Evolutionary conservation across 53 echinoderm and acorn worm genomes (phyloP).

Genomic region (Patiria pectinifera): DNA sequence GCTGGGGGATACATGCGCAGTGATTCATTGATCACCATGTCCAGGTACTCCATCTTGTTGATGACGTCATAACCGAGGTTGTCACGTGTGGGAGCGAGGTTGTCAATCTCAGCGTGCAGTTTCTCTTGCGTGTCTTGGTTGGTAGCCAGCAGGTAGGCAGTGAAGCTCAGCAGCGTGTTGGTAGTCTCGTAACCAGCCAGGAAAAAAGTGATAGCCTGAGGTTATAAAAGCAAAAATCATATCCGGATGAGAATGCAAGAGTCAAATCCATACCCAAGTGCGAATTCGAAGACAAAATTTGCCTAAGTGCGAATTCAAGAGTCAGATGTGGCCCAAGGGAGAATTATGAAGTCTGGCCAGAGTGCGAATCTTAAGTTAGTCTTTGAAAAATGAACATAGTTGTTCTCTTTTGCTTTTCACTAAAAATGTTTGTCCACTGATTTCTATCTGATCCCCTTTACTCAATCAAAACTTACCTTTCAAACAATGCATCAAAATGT

Average conservation of each 20-base stretch:
- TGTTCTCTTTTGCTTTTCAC: too few species aligned
- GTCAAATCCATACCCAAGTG: too few species aligned
- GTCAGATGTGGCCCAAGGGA: too few species aligned
- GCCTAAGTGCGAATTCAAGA: too few species aligned
- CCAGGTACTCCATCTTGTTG: conserved; percentile 78
- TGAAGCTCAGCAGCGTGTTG: conserved; percentile 63
- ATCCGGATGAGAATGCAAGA: neutral
- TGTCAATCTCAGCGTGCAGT: conserved; percentile 75
- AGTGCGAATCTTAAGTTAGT: too few species aligned
- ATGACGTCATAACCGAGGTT: conserved; percentile 67
- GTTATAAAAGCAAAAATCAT: neutral
- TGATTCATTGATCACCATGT: conserved; percentile 72
- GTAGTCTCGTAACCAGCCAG: conserved; percentile 85
- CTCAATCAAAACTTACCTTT: too few species aligned
- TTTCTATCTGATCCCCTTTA: too few species aligned
- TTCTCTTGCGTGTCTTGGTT: conserved; percentile 77
- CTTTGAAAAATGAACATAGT: too few species aligned
- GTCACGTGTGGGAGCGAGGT: conserved; percentile 70
- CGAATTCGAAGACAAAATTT: too few species aligned
- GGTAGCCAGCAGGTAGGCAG: conserved; percentile 69
- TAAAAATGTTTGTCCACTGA: too few species aligned
- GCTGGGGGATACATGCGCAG: conserved; percentile 82
- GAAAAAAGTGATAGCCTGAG: conserved; percentile 75
- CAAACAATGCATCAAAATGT: too few species aligned
- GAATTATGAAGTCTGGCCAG: too few species aligned